Conservation (phyloP, 2,888 invertebrate species). For the Ellobium chinense region DNA sequence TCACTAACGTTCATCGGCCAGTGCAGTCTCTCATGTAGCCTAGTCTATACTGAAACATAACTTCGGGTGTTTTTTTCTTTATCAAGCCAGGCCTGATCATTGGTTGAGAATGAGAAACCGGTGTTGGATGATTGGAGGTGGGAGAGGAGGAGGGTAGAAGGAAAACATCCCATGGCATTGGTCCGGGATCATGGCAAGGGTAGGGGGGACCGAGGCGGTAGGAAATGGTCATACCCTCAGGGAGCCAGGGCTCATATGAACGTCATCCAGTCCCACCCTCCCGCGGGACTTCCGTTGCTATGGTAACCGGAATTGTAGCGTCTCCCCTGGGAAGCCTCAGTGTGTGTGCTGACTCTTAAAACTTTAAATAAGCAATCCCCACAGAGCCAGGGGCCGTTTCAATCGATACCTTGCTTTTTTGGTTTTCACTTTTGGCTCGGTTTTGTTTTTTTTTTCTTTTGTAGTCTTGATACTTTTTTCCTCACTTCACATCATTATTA, state of each 20-base stretch:
- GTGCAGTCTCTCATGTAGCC: no score
- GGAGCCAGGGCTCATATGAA: background rate
- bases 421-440: background rate
- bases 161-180: no score
- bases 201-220: no score
- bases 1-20: no score
- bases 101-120: no score
- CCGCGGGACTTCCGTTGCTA: slow-evolving; percentile 35
- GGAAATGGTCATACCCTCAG: background rate
- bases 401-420: slow-evolving; percentile 23
- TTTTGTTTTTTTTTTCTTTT: background rate
- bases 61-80: no score
- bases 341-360: slow-evolving; percentile 35
- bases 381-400: slow-evolving; percentile 4
- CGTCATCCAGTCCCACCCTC: slow-evolving; percentile 16
- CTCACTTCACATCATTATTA: background rate
- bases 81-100: no score
- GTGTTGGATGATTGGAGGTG: no score
- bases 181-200: no score
- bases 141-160: no score
- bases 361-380: slow-evolving; percentile 44
- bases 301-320: slow-evolving; percentile 37
- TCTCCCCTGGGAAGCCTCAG: slow-evolving; percentile 25
- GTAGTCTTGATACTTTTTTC: background rate
- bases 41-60: no score